Base-by-base conservation (phyloP, 2,888 invertebrate genomes). In the Seira ritae region DNA sequence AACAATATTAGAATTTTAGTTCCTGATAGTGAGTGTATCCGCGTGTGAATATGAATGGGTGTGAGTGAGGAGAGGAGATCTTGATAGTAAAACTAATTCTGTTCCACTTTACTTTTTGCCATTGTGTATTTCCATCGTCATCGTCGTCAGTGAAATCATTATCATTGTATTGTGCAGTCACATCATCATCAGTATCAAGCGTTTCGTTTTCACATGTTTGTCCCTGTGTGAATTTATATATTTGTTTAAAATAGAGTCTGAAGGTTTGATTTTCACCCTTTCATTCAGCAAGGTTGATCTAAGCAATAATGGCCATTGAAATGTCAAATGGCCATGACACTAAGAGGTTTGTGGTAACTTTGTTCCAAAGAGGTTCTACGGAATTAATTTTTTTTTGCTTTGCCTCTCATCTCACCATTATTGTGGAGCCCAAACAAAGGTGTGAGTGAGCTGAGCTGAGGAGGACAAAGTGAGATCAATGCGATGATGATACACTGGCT, bases 251-350 rank as follows among this genome's bases (percentile, higher is more conserved):
- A 73, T 73, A 74, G 74, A 66, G 65, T 65, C 46, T 46, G 66
- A 37, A 24, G 71, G 50, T 60, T 71, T 71, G 71, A 71, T 71
- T 55, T 55, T 71, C 71, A 23, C 55, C 24, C 71, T 71, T 37
- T 73, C 20, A 62, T 42, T 55, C 46, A 17, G n/a, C 50, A 20
- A 81, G 46, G 42, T 69, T 71, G 70, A 81, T 66, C 71, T 74
- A 70, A 70, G 80, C 80, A 70, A n/a, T n/a, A n/a, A 65, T 74
- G 66, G 74, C 75, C 42, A 81, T 81, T 81, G 68, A 81, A 81
- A 81, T 81, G 80, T 81, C 80, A 81, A 81, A 81, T 81, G 80
- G 80, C 75, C 80, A 81, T 81, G 80, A 81, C 80, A 81, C 75
- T 81, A 81, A 81, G 80, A 81, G 80, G 80, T 80, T 80, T 80